Evolutionary conservation across 1,140 invertebrate species (phyloP).

Genomic region (Capitella teleta): DNA sequence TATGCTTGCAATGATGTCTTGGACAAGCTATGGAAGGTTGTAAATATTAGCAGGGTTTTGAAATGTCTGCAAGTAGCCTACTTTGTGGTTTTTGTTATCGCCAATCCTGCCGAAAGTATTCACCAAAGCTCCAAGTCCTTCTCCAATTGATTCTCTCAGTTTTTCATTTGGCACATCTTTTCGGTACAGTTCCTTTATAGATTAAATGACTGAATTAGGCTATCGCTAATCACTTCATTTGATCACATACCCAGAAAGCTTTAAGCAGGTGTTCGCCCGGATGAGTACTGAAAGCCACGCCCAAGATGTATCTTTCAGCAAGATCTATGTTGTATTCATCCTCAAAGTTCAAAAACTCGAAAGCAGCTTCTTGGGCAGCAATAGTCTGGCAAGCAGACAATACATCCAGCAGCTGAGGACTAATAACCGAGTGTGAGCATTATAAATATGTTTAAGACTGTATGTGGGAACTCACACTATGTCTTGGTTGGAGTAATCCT

Average conservation of each 20-base stretch:
- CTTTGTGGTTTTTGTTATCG: background rate
- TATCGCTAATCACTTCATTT: background rate
- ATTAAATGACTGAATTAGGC: background rate
- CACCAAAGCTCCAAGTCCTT: conserved; percentile 28
- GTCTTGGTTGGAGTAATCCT: conserved; percentile 14
- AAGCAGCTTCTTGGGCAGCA: conserved; percentile 22
- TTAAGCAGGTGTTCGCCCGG: conserved; percentile 27
- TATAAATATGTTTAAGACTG: background rate
- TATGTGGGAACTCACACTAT: background rate
- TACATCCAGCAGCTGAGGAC: conserved; percentile 29
- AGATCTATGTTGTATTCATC: conserved; percentile 21
- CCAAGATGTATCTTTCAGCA: conserved; percentile 31
- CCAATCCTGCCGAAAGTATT: conserved; percentile 18
- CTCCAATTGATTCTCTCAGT: conserved; percentile 25
- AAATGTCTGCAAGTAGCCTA: background rate
- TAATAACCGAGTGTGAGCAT: background rate
- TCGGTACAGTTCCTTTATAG: conserved; percentile 13
- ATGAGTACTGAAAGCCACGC: conserved; percentile 30
- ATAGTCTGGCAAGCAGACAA: conserved; percentile 36
- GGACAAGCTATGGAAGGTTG: background rate
- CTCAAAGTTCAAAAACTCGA: conserved; percentile 31
- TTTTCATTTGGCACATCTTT: conserved; percentile 6
- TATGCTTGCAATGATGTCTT: background rate
- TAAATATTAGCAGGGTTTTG: background rate
- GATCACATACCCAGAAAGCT: conserved; percentile 27